These are phyloP conservation scores for Fopius arisanus DNA, from an alignment of 1,140 invertebrate genomes.

Conservation along the genomic window DNA sequence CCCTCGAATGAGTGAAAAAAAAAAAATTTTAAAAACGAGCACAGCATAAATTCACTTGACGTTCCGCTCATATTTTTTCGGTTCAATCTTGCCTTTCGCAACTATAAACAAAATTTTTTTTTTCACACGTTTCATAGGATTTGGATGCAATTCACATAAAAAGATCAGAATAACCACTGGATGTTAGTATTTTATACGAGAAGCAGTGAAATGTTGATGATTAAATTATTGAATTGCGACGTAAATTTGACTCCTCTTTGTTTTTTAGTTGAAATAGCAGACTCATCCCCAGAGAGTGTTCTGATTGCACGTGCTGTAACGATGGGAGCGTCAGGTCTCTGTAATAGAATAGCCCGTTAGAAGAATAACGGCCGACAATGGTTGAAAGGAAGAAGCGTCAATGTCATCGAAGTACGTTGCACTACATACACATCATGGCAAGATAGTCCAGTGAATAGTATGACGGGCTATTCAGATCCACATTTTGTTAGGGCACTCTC, in stretches of 20 bases:
- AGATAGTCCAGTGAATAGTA: constrained; percentile 53
- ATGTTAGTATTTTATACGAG: too few species aligned
- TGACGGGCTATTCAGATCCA: constrained; percentile 69
- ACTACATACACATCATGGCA: background rate
- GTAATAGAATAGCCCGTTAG: background rate
- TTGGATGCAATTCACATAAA: too few species aligned
- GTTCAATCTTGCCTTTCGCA: too few species aligned
- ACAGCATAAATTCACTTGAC: background rate
- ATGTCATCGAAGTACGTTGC: background rate
- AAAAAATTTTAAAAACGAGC: background rate
- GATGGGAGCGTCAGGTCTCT: background rate
- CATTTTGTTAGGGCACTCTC: constrained; percentile 71
- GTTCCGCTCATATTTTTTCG: too few species aligned
- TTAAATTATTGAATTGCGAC: too few species aligned
- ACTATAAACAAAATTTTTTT: too few species aligned
- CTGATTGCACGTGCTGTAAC: background rate
- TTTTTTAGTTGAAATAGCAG: background rate
- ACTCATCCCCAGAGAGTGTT: background rate
- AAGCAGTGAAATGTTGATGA: too few species aligned
- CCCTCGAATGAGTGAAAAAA: background rate
- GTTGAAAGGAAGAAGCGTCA: background rate
- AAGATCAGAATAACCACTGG: too few species aligned
- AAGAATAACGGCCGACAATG: background rate
- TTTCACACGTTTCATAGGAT: too few species aligned
- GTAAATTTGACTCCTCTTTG: background rate